These are phyloP conservation scores for Drosophila tristis DNA, from an alignment of 1,140 invertebrate genomes.

Conservation along the genomic window DNA sequence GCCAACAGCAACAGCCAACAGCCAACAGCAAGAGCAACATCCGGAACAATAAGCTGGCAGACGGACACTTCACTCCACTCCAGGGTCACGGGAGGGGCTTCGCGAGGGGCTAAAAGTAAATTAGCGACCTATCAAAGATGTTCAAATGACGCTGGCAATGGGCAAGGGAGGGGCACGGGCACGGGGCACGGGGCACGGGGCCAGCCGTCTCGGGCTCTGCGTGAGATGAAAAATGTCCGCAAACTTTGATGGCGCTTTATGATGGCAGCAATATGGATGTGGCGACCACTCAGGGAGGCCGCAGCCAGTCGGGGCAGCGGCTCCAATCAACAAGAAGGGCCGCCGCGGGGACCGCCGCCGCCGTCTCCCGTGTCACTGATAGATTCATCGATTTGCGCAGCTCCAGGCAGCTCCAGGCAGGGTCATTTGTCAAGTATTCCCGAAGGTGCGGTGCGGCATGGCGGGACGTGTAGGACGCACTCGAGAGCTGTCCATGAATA, in stretches of 20 bases:
- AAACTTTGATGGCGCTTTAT: constrained; percentile 26
- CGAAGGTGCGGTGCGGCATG: background rate
- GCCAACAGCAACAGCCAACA: too few species aligned
- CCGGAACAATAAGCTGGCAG: constrained; percentile 50
- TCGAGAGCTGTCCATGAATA: constrained; percentile 31
- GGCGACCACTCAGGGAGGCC: background rate
- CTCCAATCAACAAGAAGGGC: constrained; percentile 10
- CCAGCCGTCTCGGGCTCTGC: background rate
- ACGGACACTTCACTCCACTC: background rate
- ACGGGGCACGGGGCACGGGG: too few species aligned
- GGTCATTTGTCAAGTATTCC: constrained; percentile 18
- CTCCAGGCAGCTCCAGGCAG: background rate
- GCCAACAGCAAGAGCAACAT: constrained; percentile 17
- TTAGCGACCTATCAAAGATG: constrained; percentile 30
- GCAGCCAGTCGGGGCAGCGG: background rate
- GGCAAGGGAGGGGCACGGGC: too few species aligned
- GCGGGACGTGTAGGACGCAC: too few species aligned
- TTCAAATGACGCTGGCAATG: too few species aligned
- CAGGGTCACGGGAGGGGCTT: background rate
- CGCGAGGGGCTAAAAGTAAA: constrained; percentile 34
- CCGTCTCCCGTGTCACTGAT: constrained; percentile 7
- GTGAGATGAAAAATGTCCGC: constrained; percentile 28
- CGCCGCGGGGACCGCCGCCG: background rate
- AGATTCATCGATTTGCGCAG: constrained; percentile 57
- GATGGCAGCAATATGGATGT: background rate